A percentile compares a stretch with the other conserved stretches of the same genome.
These are phyloP conservation scores for Muscidifurax raptorellus DNA, from an alignment of 1,140 invertebrate genomes.

Conservation along the genomic window DNA sequence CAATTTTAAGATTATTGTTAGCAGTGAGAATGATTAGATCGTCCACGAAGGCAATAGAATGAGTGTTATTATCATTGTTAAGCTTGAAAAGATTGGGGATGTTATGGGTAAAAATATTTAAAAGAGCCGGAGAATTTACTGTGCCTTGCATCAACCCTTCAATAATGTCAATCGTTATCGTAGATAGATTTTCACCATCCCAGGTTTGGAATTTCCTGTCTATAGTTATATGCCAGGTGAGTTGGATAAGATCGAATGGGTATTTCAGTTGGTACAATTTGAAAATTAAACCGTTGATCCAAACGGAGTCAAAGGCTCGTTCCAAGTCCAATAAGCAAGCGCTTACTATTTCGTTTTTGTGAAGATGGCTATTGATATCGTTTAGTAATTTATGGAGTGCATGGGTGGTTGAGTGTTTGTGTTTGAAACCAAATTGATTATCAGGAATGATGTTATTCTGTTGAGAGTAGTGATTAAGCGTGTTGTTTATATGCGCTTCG, in stretches of 20 bases:
- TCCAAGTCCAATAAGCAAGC: slow-evolving; percentile 28
- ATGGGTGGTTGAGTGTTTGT: slow-evolving; percentile 9
- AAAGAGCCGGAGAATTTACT: slow-evolving; percentile 51
- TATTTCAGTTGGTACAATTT: slow-evolving; percentile 56
- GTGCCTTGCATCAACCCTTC: slow-evolving; percentile 59
- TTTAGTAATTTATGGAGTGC: slow-evolving; percentile 45
- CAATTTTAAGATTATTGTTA: not conserved
- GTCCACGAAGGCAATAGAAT: slow-evolving; percentile 45
- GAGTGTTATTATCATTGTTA: not conserved
- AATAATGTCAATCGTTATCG: not conserved
- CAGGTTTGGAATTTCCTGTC: not conserved
- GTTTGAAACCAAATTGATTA: slow-evolving; percentile 37
- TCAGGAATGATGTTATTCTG: slow-evolving; percentile 4
- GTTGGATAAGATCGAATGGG: slow-evolving; percentile 53
- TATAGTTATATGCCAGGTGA: not conserved
- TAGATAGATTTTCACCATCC: not conserved
- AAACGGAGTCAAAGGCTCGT: slow-evolving; percentile 59
- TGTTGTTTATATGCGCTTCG: slow-evolving; percentile 10
- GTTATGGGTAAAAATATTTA: slow-evolving; percentile 50
- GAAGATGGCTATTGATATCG: slow-evolving; percentile 26
- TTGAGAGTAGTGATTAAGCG: not conserved
- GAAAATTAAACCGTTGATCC: slow-evolving; percentile 60
- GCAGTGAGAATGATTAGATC: slow-evolving; percentile 44
- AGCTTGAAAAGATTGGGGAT: slow-evolving; percentile 9
- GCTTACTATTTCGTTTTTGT: not conserved